Conservation (phyloP, 2,888 invertebrate species). For the Drosophila testacea region DNA sequence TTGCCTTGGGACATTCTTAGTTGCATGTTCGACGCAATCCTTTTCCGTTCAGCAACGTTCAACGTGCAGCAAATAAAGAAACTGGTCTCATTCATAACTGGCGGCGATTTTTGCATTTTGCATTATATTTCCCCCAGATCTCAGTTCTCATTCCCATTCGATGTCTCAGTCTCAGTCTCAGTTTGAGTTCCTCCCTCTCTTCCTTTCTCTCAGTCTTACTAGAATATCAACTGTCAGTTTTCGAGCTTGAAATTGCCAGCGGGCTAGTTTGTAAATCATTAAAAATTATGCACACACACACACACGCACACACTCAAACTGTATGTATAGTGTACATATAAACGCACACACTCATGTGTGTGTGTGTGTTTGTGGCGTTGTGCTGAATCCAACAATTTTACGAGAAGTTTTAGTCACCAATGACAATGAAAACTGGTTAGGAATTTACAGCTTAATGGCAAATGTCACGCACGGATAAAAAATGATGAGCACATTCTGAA, state of each 20-base stretch:
- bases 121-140: constrained; percentile 66
- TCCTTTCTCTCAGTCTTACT: constrained; percentile 37
- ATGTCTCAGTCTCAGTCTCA: constrained; percentile 23
- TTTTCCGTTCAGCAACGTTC: constrained; percentile 66
- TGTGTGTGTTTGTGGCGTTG: constrained; percentile 6
- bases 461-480: constrained; percentile 81
- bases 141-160: constrained; percentile 38
- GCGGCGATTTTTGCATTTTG: constrained; percentile 75
- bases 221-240: constrained; percentile 83
- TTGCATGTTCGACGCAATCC: constrained; percentile 80
- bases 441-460: constrained; percentile 82
- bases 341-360: constrained; percentile 24
- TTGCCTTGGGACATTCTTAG: constrained; percentile 69
- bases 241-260: constrained; percentile 67
- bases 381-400: constrained; percentile 42
- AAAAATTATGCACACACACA: constrained; percentile 82
- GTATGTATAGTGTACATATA: too few relatives aligned
- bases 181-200: constrained; percentile 19
- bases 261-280: constrained; percentile 82
- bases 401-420: constrained; percentile 56
- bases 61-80: constrained; percentile 69
- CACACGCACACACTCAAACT: constrained; percentile 62
- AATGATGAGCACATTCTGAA: constrained; percentile 36
- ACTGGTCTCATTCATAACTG: constrained; percentile 80
- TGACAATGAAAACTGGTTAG: constrained; percentile 72